phyloP scores from a whole-genome alignment of 2,888 invertebrate genomes.

The Petrolisthes cinctipes region DNA sequence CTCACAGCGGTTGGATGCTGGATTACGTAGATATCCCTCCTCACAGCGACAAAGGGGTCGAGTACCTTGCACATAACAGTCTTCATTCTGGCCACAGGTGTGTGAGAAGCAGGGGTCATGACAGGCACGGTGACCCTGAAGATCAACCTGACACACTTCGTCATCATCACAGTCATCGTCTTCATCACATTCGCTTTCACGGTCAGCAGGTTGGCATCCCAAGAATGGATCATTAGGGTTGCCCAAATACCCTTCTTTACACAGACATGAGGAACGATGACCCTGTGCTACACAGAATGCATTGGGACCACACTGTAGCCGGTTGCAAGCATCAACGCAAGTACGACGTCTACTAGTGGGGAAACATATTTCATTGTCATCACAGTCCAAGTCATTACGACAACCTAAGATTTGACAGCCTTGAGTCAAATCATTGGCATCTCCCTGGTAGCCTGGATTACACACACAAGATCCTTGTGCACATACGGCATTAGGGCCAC shows the following conservation, averaged over 20 bases:
- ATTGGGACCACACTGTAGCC: constrained; percentile 90
- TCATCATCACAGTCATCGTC: constrained; percentile 81
- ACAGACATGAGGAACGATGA: constrained; percentile 88
- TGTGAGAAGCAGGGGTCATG: constrained; percentile 83
- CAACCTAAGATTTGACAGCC: constrained; percentile 86
- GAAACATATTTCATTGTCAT: constrained; percentile 87
- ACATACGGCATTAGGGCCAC: constrained; percentile 86
- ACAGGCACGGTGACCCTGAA: constrained; percentile 79
- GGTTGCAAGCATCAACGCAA: constrained; percentile 88
- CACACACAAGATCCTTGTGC: constrained; percentile 85
- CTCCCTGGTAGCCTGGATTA: constrained; percentile 82
- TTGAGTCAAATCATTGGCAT: constrained; percentile 78
- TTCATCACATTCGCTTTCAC: constrained; percentile 77
- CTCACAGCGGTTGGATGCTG: constrained; percentile 83
- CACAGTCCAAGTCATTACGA: constrained; percentile 84
- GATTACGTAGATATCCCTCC: constrained; percentile 85
- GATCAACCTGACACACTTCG: constrained; percentile 77
- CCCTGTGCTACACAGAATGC: constrained; percentile 86
- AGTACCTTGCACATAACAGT: constrained; percentile 79
- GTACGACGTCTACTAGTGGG: constrained; percentile 75
- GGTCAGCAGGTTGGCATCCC: constrained; percentile 79
- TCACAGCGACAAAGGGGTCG: constrained; percentile 85
- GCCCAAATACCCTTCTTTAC: constrained; percentile 84
- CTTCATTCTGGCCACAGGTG: constrained; percentile 85
- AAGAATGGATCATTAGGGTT: constrained; percentile 83